A percentile compares a stretch with the other conserved stretches of the same genome.
phyloP scores from a whole-genome alignment of 2,888 invertebrate genomes.

The Colletes collaris region DNA sequence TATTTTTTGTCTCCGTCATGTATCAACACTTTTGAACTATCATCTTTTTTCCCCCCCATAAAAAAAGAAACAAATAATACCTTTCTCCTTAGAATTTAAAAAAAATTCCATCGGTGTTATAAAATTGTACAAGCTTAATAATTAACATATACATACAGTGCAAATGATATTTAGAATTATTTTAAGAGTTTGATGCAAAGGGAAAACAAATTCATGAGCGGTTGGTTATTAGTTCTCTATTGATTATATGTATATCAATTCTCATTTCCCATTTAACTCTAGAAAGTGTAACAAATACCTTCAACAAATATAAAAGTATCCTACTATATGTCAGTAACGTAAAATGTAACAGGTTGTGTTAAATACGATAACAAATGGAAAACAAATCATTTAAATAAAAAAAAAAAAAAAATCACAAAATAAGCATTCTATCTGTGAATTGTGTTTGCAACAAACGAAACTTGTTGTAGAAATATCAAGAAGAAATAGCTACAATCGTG shows the following conservation, averaged over 20 bases:
- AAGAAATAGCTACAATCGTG: conserved; percentile 52
- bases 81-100: conserved; percentile 18
- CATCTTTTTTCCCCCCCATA: conserved; percentile 15
- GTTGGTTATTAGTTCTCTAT: conserved; percentile 33
- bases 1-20: conserved; percentile 14
- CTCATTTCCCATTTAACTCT: conserved; percentile 39
- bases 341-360: conserved; percentile 65
- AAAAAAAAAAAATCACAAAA: conserved; percentile 62
- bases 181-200: conserved; percentile 30
- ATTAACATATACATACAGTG: conserved; percentile 51
- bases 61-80: conserved; percentile 48
- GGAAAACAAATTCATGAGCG: conserved; percentile 28
- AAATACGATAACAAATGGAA: conserved; percentile 68
- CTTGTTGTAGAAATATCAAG: conserved; percentile 44
- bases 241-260: conserved; percentile 46
- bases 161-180: conserved; percentile 35
- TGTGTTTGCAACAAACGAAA: conserved; percentile 39
- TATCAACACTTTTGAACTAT: conserved; percentile 37
- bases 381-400: conserved; percentile 62
- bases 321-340: conserved; percentile 60
- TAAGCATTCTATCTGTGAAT: conserved; percentile 47
- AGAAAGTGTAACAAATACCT: conserved; percentile 60
- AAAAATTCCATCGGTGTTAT: conserved; percentile 37
- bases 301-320: conserved; percentile 64
- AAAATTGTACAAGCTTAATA: conserved; percentile 56